Base-by-base conservation (phyloP, 2,888 invertebrate species). In the Amiota minor region DNA sequence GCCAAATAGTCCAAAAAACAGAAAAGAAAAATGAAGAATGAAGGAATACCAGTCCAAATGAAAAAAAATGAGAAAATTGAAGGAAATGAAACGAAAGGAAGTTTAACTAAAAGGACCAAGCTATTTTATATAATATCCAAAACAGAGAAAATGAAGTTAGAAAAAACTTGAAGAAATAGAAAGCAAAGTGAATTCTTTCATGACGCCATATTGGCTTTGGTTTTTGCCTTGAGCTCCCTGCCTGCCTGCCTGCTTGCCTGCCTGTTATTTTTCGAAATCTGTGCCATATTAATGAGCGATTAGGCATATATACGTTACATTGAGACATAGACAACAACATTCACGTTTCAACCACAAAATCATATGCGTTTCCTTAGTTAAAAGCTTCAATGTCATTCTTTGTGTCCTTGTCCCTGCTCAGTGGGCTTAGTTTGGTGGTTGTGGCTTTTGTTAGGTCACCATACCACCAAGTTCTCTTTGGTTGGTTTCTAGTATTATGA, bases 271-370 rank as follows among this genome's bases (percentile, higher is more conserved):
- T 47, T 47, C 14, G 18, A 49, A 81, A 83, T 79, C 78, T 80
- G 80, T 80, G 83, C 78, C 82, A 80, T 83, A 83, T 75, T 78
- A 84, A 81, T 84, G 82, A 83, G 80, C 85, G 85, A 83, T 84
- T 81, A 83, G 75, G 71, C 50, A 50, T 45, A 23, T 45, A 62
- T 6, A 20, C 59, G 20, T 16, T 8, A 11, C n/a, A 56, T 6
- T 9, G 9, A 23, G 10, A 14, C 11, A n/a, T n/a, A n/a, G n/a
- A n/a, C n/a, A n/a, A n/a, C 8, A 56, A 56, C 56, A 18, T 12
- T 18, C 10, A 56, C 53, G 16, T 16, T 18, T 56, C 18, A 14
- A 11, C 16, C 2, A 18, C 9, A 20, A 56, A 56, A 56, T 14
- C 18, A 16, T 11, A 35, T 35, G 23, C 23, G 23, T 61, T 61